Evolutionary conservation across 2,888 invertebrate genomes (phyloP).

Genomic region (Euplexia lucipara): DNA sequence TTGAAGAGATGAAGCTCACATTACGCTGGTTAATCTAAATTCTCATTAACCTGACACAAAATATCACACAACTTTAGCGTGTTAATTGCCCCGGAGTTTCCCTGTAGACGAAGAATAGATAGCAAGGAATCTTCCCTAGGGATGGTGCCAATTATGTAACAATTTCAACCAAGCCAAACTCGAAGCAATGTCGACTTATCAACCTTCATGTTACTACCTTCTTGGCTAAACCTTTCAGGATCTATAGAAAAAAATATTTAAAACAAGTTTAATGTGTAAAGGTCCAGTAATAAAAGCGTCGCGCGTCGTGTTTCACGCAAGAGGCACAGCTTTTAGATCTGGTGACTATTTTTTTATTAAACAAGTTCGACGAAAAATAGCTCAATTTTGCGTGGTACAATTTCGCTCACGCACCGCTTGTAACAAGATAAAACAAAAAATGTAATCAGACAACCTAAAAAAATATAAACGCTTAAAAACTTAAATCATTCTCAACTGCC

Average conservation of each 20-base stretch:
- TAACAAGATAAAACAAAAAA: constrained; percentile 4
- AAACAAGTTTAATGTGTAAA: not conserved
- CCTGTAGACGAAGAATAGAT: constrained; percentile 29
- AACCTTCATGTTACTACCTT: not conserved
- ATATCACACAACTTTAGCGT: constrained; percentile 33
- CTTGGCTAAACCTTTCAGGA: not conserved
- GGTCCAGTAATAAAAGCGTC: too few species aligned
- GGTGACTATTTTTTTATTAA: too few species aligned
- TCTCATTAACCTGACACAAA: constrained; percentile 29
- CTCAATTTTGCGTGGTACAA: too few species aligned
- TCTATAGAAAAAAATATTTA: not conserved
- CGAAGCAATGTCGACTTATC: constrained; percentile 28
- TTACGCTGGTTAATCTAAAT: constrained; percentile 21
- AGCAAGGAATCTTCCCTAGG: constrained; percentile 39
- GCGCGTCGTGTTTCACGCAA: too few species aligned
- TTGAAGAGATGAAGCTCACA: not conserved
- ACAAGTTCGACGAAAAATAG: too few species aligned
- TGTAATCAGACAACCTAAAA: not conserved
- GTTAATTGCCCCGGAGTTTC: constrained; percentile 34
- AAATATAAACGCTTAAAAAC: constrained; percentile 17
- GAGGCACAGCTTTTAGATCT: too few species aligned
- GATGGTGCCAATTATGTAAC: constrained; percentile 44
- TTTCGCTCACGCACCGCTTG: not conserved
- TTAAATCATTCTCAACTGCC: constrained; percentile 14
- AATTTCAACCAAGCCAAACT: constrained; percentile 31